Conservation (phyloP, 2,888 invertebrate genomes). For the Athalia rosae region DNA sequence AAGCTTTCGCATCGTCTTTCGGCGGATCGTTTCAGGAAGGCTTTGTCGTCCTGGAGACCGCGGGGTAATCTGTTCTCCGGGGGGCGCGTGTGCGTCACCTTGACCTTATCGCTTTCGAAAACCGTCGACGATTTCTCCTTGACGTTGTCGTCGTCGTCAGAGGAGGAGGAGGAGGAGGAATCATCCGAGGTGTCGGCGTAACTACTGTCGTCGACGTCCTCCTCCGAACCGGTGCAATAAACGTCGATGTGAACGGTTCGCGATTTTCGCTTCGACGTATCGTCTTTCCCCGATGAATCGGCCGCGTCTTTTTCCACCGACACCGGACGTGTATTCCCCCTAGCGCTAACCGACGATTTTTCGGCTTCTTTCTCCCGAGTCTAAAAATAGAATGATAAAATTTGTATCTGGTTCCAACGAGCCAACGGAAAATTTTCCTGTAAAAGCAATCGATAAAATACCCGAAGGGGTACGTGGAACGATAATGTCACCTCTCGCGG, state of each 20-base stretch:
- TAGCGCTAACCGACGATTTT: background rate
- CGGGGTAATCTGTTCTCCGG: conserved; percentile 74
- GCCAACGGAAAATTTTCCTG: too few species aligned
- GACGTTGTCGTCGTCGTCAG: conserved; percentile 71
- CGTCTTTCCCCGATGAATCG: conserved; percentile 58
- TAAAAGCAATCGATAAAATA: too few species aligned
- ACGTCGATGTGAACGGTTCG: conserved; percentile 85
- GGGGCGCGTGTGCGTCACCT: conserved; percentile 77
- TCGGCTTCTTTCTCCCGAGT: conserved; percentile 7
- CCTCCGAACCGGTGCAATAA: conserved; percentile 82
- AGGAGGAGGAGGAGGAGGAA: conserved; percentile 67
- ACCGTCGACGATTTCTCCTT: conserved; percentile 79
- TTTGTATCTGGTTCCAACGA: background rate
- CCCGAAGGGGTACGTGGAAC: background rate
- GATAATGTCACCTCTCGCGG: background rate
- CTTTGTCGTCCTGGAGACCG: conserved; percentile 65
- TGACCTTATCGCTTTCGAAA: conserved; percentile 78
- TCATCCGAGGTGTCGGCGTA: conserved; percentile 54
- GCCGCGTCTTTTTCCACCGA: conserved; percentile 38
- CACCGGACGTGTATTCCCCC: background rate
- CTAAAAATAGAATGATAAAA: conserved; percentile 17
- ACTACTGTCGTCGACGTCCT: conserved; percentile 73
- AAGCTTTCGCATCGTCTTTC: conserved; percentile 60
- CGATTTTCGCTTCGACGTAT: conserved; percentile 73
- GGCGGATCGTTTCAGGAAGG: conserved; percentile 61